Base-by-base conservation (phyloP, 64 coral and sea anemone genomes). In the Acropora yongei region DNA sequence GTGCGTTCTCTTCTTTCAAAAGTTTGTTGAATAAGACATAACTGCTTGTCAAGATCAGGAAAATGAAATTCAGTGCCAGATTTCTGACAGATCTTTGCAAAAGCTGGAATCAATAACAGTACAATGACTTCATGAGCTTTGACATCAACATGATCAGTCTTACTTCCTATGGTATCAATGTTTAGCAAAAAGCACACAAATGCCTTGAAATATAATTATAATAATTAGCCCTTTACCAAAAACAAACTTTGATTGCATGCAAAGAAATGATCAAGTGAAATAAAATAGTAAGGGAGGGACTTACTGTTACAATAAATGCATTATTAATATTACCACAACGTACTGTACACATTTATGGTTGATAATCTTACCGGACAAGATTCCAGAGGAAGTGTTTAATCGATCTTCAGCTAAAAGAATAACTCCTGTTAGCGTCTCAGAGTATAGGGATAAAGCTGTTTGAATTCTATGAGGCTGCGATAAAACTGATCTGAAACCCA, bases 41-140 rank as follows among this genome's bases (percentile, higher is more conserved):
- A 76, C 57, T 98, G 96, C 63, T 98, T 90, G 83, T 98, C 96
- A 8, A 98, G 91, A 63, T 98, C 96, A 16, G 96, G 93, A 83
- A 98, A 98, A 84, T 98, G 96, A 71, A 98, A 98, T 78, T 98
- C 96, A 53, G 96, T 96, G 16, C 82, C 82, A 17, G 96, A 98
- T 73, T 98, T 91, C 88, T 98, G 93, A 49, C 96, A 98, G 51
- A 98, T 98, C 16, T 11, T 80, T 65, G 96, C 94, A 89, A 98
- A 98, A 17, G 96, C 96, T 98, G 47, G 53, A 72, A 85, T 75
- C 3, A 41, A 58, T 30, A 86, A 66, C 13, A 48, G 57, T 1
- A 39, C 2, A 83, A 69, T 40, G 13, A 55, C 51, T 55, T 55
- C 10, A 7, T 7, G 51, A 10, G 3, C 51, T 10, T 55, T 55